Percentiles rank a stretch among this genome's conserved stretches.
Evolutionary conservation across 1,140 invertebrate genomes (phyloP).

Genomic region (Mya arenaria): DNA sequence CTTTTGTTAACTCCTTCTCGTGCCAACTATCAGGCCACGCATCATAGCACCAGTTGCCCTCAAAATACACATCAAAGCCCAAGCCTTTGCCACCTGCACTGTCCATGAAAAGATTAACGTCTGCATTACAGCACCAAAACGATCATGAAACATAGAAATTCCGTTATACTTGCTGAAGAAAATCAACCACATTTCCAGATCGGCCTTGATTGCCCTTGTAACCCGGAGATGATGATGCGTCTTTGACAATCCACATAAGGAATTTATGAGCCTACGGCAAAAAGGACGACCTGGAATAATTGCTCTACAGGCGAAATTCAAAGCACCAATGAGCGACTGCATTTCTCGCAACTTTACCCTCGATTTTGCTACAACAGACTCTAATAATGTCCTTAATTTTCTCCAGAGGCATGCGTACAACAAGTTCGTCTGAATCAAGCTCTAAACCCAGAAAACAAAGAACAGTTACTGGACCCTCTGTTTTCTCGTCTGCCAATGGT

Average conservation of each 20-base stretch:
- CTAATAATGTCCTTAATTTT: slow-evolving; percentile 7
- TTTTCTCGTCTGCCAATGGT: slow-evolving; percentile 38
- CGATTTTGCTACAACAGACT: not conserved
- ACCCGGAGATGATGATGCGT: slow-evolving; percentile 41
- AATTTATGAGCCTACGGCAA: slow-evolving; percentile 36
- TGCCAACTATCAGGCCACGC: slow-evolving; percentile 24
- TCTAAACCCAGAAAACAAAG: slow-evolving; percentile 17
- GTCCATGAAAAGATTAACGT: slow-evolving; percentile 33
- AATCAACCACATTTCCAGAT: slow-evolving; percentile 28
- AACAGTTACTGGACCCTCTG: slow-evolving; percentile 11
- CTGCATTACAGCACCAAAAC: slow-evolving; percentile 16
- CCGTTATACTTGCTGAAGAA: slow-evolving; percentile 43
- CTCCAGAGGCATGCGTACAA: slow-evolving; percentile 1
- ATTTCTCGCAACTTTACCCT: slow-evolving; percentile 5
- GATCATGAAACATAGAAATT: slow-evolving; percentile 23
- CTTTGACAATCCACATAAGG: slow-evolving; percentile 3
- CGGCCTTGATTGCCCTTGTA: not conserved
- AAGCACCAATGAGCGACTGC: slow-evolving; percentile 42
- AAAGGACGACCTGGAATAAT: slow-evolving; percentile 41
- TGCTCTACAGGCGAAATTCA: slow-evolving; percentile 49
- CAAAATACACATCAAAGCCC: slow-evolving; percentile 27
- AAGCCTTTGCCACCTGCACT: slow-evolving; percentile 12
- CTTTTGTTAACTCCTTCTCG: not conserved
- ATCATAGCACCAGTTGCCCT: slow-evolving; percentile 19
- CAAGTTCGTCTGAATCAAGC: not conserved